Evolutionary conservation across 2,888 invertebrate species (phyloP), one percentile per base, ranked within the genome.

Genomic region (Xylota segnis): DNA sequence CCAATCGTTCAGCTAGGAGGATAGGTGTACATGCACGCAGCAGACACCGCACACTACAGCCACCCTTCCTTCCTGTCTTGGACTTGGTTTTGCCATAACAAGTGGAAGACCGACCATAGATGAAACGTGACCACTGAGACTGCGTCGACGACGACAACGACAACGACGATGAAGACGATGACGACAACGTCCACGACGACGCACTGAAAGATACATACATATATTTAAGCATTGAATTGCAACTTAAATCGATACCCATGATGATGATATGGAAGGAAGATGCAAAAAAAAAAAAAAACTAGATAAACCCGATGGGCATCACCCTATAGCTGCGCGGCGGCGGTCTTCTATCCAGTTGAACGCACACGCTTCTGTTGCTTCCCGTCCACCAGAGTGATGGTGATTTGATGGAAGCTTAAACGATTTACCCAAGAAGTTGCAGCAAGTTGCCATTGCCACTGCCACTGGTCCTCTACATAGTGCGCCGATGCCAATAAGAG

Each of bases 301-400:
- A 83, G 66, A 78, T 58, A 77, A 77, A 78, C 78, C 18, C 72
- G 83, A 83, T 83, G 66, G 78, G 61, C 68, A 78, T 78, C 83
- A 66, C 61, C 54, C 61, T 40, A 74, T 58, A 56, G 63, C 78
- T 68, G 70, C 27, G 23, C 43, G 66, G 54, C 50, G 72, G 77
- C 59, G 58, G 47, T 65, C 50, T 65, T 54, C 54, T 74, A n/a
- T n/a, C 37, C 61, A 78, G 54, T 70, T 68, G 66, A 78, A 74
- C 68, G 72, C 59, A 83, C 66, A 72, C 68, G 75, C 81, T 81
- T 66, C 54, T 81, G 81, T 61, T 29, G 68, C 68, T 74, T 43
- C 47, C 61, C 50, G 29, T 66, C 71, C 63, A 70, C 56, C 16
- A 65, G 37, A 63, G 12, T 54, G 82, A 56, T 63, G 82, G 43